phyloP scores from a whole-genome alignment of 2,113 vertebrate genomes.

The Ophthalmolycus amberensis region DNA sequence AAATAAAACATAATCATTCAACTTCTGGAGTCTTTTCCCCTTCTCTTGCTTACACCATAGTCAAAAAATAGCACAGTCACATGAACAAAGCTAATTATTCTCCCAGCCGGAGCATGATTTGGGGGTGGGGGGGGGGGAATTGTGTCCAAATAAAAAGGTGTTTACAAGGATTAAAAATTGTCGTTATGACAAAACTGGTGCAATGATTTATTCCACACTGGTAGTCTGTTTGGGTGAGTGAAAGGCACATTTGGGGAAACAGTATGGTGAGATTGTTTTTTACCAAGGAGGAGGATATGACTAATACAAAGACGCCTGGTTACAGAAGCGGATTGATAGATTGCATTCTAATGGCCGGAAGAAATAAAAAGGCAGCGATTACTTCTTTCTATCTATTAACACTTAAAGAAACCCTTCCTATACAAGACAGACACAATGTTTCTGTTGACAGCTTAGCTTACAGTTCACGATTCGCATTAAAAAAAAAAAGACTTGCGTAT shows the following conservation, averaged over 20 bases:
- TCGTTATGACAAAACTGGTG: neutral
- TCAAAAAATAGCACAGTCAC: conserved; percentile 31
- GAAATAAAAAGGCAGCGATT: too few relatives aligned
- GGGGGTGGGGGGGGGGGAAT: neutral
- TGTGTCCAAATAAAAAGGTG: conserved; percentile 3
- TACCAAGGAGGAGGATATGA: neutral
- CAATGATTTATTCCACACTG: neutral
- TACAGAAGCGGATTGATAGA: neutral
- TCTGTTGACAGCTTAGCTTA: neutral
- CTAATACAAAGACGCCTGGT: neutral
- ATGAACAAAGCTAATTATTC: conserved; percentile 27
- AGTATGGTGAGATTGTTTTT: neutral
- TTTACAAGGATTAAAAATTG: conserved; percentile 1
- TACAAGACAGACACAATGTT: neutral
- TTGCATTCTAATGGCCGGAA: neutral
- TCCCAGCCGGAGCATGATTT: conserved; percentile 24
- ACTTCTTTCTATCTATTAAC: neutral
- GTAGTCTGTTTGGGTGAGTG: neutral
- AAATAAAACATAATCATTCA: conserved; percentile 25
- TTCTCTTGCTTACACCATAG: conserved; percentile 18
- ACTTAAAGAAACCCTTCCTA: too few relatives aligned
- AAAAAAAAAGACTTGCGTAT: too few relatives aligned
- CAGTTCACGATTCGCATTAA: too few relatives aligned
- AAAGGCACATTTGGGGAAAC: neutral
- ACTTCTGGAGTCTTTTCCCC: conserved; percentile 12